Conservation (phyloP, 2,797 vertebrate species). For the Clarias fuscus region DNA sequence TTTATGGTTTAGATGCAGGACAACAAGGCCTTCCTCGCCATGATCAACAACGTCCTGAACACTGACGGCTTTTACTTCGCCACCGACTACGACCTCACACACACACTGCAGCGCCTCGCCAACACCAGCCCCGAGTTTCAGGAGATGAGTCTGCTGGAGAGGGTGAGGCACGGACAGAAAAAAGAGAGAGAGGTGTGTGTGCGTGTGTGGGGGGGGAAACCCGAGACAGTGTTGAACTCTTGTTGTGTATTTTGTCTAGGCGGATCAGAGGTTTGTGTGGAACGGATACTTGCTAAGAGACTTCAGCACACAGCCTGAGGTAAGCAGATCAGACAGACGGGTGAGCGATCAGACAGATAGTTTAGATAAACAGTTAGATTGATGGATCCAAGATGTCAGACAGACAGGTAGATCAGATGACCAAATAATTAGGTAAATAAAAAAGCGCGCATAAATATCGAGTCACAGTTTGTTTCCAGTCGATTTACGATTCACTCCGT, state of each 20-base stretch:
- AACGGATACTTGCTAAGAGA: constrained; percentile 91
- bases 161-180: constrained; percentile 68
- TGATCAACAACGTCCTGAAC: constrained; percentile 87
- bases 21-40: constrained; percentile 90
- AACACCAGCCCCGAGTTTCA: constrained; percentile 98
- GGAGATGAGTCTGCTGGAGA: constrained; percentile 90
- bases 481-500: neutral
- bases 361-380: neutral
- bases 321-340: constrained; percentile 56
- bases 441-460: neutral
- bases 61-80: constrained; percentile 94
- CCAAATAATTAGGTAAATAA: no score
- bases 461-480: neutral
- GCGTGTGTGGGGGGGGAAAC: neutral
- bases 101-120: constrained; percentile 88
- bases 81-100: constrained; percentile 91
- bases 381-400: neutral
- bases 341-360: neutral
- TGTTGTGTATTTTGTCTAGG: constrained; percentile 69
- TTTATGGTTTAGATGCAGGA: constrained; percentile 85
- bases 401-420: neutral
- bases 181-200: neutral
- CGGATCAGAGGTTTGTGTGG: constrained; percentile 96
- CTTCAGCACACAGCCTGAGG: constrained; percentile 91
- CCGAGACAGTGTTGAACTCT: neutral